These are phyloP conservation scores for Strigamia maritima DNA, from an alignment of 2,888 invertebrate genomes.

Conservation along the genomic window DNA sequence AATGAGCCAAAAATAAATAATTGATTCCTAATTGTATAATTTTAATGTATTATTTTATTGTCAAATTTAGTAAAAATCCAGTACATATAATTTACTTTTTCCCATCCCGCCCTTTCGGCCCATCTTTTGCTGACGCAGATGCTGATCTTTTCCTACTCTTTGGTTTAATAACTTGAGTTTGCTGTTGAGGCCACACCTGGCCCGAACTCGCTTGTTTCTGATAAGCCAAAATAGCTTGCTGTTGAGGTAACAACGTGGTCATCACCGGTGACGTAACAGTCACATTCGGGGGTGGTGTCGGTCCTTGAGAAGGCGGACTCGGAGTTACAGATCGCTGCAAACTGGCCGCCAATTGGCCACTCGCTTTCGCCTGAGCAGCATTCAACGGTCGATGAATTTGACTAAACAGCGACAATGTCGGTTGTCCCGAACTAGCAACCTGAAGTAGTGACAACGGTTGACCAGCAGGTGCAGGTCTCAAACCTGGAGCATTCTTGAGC, in stretches of 20 bases:
- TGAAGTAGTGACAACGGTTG: conserved; percentile 48
- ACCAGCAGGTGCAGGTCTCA: conserved; percentile 43
- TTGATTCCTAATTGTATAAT: background rate
- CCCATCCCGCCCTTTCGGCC: background rate
- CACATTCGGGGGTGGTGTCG: background rate
- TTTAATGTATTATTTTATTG: background rate
- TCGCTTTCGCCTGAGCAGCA: background rate
- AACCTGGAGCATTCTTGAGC: conserved; percentile 46
- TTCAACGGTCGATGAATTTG: background rate
- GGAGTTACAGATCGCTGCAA: background rate
- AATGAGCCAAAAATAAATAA: background rate
- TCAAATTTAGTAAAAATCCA: background rate
- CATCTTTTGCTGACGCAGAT: background rate
- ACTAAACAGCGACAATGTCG: background rate
- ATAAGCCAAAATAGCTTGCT: conserved; percentile 28
- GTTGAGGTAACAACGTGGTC: background rate
- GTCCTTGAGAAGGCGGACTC: background rate
- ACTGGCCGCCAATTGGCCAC: conserved; percentile 38
- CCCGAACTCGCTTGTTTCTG: background rate
- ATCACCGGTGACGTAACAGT: background rate
- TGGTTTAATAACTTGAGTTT: background rate
- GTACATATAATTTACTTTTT: background rate
- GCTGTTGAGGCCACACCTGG: background rate
- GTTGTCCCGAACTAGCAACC: conserved; percentile 36
- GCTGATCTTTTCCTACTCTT: conserved; percentile 1